Evolutionary conservation across 2,888 invertebrate species (phyloP), one percentile per base, ranked within the genome.

Genomic region (Taphrorychus bicolor): DNA sequence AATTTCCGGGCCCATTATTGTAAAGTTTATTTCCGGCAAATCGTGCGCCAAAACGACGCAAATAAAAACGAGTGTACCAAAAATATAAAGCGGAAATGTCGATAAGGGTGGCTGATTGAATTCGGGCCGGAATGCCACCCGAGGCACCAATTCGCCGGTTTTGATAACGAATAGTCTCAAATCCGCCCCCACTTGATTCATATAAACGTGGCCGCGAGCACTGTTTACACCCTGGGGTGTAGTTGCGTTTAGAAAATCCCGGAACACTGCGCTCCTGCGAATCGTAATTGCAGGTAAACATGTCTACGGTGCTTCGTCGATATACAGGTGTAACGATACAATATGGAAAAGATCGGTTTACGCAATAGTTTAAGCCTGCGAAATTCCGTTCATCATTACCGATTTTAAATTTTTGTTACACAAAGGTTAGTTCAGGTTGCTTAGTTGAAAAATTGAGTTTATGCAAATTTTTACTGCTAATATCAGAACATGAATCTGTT

Each of bases 201-300:
- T 60, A 60, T 66, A 66, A 67, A 64, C 56, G 52, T 48, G 14
- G 57, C 59, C 32, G 40, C 48, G 53, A 57, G 66, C 65, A 22
- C 40, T 59, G 40, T 54, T 65, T 65, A 53, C 49, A 23, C 66
- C 63, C 72, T 61, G 61, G 53, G 62, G 70, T 65, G 59, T 66
- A 64, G 64, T 70, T 71, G 73, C 73, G 72, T 74, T 74, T 73
- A 73, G 73, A 73, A 71, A 74, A 73, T 73, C 73, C 73, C 68
- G 60, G 66, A 69, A 66, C 72, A n/a, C n/a, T n/a, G n/a, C n/a
- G 69, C 65, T 71, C 18, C 11, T 70, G 64, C 71, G 61, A 65
- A 59, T 65, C 52, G 52, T 72, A 70, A 48, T 18, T 48, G 48
- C 32, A 32, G 32, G 32, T 32, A 32, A 32, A 32, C 11, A 32